Conservation (phyloP, 2,797 vertebrate genomes). For the Hippoglossus hippoglossus region DNA sequence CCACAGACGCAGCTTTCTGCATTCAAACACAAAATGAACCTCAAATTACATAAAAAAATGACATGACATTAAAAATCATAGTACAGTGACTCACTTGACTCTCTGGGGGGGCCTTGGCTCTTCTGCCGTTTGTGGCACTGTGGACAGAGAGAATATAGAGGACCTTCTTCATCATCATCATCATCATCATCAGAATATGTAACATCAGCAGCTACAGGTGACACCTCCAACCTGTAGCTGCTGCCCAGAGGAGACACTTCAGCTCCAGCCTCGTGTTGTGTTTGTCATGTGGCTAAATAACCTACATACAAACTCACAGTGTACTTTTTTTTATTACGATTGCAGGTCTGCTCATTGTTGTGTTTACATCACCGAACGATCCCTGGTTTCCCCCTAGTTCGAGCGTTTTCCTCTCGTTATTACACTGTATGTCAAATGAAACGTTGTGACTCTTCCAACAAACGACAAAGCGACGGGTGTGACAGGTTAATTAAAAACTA, state of each 20-base stretch:
- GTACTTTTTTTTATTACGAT: no score
- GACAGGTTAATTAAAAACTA: background rate
- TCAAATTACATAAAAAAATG: background rate
- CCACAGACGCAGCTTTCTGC: constrained; percentile 22
- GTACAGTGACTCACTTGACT: constrained; percentile 31
- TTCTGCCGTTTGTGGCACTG: constrained; percentile 41
- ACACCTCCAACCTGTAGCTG: no score
- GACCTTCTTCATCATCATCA: background rate
- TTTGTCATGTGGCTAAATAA: no score
- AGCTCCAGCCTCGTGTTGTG: no score
- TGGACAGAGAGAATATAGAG: background rate
- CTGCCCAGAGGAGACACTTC: no score
- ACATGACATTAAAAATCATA: background rate
- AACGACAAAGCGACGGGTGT: background rate
- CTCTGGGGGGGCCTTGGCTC: constrained; percentile 7
- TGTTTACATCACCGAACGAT: no score
- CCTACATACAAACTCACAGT: no score
- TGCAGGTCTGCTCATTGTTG: background rate
- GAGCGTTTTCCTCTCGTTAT: background rate
- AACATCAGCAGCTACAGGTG: no score
- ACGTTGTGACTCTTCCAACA: background rate
- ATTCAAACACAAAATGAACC: background rate
- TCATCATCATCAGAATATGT: no score
- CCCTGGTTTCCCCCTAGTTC: no score
- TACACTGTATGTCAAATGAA: no score